phyloP scores from a whole-genome alignment of 1,140 invertebrate species.

The Cydia amplana region DNA sequence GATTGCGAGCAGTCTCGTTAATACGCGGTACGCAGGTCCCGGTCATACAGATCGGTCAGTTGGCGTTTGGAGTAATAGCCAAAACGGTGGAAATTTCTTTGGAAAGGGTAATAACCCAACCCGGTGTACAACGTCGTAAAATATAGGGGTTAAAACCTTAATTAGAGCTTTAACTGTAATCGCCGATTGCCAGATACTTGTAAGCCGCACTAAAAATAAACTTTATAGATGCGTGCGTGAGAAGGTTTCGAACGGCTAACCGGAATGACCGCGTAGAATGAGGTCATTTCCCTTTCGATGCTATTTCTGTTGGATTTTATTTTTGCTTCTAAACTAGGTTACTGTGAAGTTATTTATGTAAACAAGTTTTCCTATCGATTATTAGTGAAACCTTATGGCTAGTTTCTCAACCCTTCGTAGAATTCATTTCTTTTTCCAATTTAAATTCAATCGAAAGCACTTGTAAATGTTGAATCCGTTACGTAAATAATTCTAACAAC shows the following conservation, averaged over 20 bases:
- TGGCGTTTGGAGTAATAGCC: background rate
- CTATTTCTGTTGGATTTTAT: slow-evolving; percentile 64
- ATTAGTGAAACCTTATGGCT: background rate
- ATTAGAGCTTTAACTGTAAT: slow-evolving; percentile 66
- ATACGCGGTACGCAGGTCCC: background rate
- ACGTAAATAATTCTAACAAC: too few species aligned
- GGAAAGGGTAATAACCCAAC: background rate
- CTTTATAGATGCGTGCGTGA: slow-evolving; percentile 69
- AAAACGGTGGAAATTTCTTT: background rate
- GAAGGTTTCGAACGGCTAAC: slow-evolving; percentile 56
- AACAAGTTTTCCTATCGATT: slow-evolving; percentile 37
- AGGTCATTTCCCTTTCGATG: slow-evolving; percentile 71
- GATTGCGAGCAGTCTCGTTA: slow-evolving; percentile 22
- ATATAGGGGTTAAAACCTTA: slow-evolving; percentile 50
- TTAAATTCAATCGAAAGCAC: too few species aligned
- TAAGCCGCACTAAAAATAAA: slow-evolving; percentile 67
- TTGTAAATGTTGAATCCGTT: too few species aligned
- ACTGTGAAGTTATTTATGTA: slow-evolving; percentile 42
- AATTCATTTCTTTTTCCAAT: background rate
- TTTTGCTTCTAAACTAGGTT: slow-evolving; percentile 58
- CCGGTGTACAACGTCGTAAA: background rate
- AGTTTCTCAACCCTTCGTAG: background rate
- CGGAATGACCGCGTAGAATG: slow-evolving; percentile 54
- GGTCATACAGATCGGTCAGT: background rate
- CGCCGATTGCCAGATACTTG: slow-evolving; percentile 65